phyloP scores from a whole-genome alignment of 2,113 vertebrate species.

The Prochilodus magdalenae region DNA sequence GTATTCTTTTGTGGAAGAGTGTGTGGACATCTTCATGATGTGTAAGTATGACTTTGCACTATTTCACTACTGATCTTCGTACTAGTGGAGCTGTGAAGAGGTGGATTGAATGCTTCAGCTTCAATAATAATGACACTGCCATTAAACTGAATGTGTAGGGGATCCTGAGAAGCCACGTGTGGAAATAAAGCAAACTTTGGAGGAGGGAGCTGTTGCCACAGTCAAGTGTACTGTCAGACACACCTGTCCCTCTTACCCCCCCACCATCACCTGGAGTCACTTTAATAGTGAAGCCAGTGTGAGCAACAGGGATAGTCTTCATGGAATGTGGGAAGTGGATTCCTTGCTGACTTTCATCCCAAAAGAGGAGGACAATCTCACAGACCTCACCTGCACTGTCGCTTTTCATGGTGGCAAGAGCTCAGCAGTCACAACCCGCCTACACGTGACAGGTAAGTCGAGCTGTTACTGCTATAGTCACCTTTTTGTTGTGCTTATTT shows the following conservation, averaged over 20 bases:
- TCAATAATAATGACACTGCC: background rate
- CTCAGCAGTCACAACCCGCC: rapidly evolving
- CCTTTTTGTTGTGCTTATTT: too few relatives aligned
- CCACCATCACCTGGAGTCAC: conserved; percentile 64
- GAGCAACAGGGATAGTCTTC: conserved; percentile 23
- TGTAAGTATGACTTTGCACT: conserved; percentile 54
- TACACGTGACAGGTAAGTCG: conserved; percentile 68
- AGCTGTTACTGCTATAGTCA: background rate
- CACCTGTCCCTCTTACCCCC: conserved; percentile 61
- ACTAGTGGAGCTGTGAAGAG: background rate
- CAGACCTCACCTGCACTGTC: conserved; percentile 56
- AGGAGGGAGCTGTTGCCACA: conserved; percentile 39
- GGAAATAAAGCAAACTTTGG: background rate
- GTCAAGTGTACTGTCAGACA: conserved; percentile 65
- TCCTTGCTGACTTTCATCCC: conserved; percentile 60
- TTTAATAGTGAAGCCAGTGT: rapidly evolving
- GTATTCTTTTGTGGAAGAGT: conserved; percentile 61
- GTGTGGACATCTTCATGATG: conserved; percentile 41
- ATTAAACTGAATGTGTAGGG: conserved; percentile 42
- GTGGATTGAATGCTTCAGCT: background rate
- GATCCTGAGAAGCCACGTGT: conserved; percentile 29
- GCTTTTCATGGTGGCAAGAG: background rate
- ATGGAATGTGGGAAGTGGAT: conserved; percentile 61
- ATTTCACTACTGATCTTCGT: too few relatives aligned
- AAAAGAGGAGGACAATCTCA: conserved; percentile 57